These are phyloP conservation scores for Caenorhabditis sp. DNA, from an alignment of 2,888 invertebrate genomes.

Conservation along the genomic window DNA sequence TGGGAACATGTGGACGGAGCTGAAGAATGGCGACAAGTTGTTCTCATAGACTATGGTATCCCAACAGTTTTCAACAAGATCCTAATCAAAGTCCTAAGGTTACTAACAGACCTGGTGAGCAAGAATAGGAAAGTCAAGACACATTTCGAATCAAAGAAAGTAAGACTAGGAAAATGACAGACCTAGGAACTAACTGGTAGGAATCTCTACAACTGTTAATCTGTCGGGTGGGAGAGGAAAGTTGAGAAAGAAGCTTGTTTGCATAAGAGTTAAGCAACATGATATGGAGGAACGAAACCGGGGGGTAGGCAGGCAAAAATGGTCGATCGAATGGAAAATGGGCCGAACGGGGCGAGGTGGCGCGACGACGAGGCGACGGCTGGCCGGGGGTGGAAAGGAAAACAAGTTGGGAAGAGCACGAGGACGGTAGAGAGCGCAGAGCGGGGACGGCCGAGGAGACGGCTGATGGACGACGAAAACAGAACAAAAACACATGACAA, in stretches of 20 bases:
- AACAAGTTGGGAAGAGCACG: constrained; percentile 48
- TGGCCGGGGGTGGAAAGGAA: constrained; percentile 30
- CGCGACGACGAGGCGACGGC: constrained; percentile 15
- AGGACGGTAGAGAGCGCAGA: constrained; percentile 36
- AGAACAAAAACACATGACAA: constrained; percentile 60
- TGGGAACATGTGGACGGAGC: neutral
- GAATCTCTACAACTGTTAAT: neutral
- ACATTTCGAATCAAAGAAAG: neutral
- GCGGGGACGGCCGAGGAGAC: neutral
- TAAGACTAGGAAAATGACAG: too few relatives aligned
- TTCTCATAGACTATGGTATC: too few relatives aligned
- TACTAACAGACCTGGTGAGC: neutral
- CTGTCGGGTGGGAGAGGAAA: neutral
- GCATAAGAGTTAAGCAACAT: constrained; percentile 14
- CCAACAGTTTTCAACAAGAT: too few relatives aligned
- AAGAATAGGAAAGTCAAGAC: constrained; percentile 12
- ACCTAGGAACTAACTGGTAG: neutral
- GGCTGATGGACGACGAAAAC: constrained; percentile 34
- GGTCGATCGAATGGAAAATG: constrained; percentile 28
- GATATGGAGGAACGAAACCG: constrained; percentile 8
- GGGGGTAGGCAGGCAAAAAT: constrained; percentile 11
- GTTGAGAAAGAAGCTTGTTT: neutral
- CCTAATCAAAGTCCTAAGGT: too few relatives aligned
- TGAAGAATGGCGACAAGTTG: too few relatives aligned
- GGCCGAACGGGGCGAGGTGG: constrained; percentile 20